These are phyloP conservation scores for Branchellion lobata DNA, from an alignment of 2,888 invertebrate species.

Conservation along the genomic window DNA sequence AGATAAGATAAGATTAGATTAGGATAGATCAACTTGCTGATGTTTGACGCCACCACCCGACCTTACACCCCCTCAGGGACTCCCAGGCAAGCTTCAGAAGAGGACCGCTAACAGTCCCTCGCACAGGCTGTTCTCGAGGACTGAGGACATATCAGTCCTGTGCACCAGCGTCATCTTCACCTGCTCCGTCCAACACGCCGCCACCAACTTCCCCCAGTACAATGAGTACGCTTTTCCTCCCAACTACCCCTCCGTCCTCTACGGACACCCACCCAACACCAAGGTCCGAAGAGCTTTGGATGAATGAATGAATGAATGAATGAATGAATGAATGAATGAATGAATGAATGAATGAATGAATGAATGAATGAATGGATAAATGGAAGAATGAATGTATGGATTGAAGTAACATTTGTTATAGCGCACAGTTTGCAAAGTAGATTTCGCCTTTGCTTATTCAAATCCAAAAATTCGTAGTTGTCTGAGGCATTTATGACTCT, in stretches of 20 bases:
- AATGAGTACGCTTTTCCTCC: slow-evolving; percentile 57
- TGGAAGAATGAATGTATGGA: background rate
- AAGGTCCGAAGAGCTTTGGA: too few species aligned
- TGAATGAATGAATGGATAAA: background rate
- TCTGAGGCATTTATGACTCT: too few species aligned
- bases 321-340: too few species aligned
- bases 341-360: background rate
- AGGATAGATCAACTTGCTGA: background rate
- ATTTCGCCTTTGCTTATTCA: too few species aligned
- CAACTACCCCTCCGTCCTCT: slow-evolving; percentile 54
- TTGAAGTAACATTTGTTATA: background rate
- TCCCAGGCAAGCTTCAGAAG: slow-evolving; percentile 49
- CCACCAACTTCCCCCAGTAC: slow-evolving; percentile 56
- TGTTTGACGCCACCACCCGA: too few species aligned
- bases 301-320: background rate
- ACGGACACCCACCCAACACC: slow-evolving; percentile 50
- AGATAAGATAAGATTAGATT: too few species aligned
- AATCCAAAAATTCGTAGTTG: too few species aligned
- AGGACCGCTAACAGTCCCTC: background rate
- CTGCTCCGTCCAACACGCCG: slow-evolving; percentile 53
- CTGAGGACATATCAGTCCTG: slow-evolving; percentile 48
- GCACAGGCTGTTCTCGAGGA: slow-evolving; percentile 39
- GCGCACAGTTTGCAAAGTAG: too few species aligned
- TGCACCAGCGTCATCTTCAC: slow-evolving; percentile 52
- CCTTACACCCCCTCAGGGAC: too few species aligned